These are phyloP conservation scores for Microchirus variegatus DNA, from an alignment of 2,797 vertebrate genomes.

Conservation along the genomic window DNA sequence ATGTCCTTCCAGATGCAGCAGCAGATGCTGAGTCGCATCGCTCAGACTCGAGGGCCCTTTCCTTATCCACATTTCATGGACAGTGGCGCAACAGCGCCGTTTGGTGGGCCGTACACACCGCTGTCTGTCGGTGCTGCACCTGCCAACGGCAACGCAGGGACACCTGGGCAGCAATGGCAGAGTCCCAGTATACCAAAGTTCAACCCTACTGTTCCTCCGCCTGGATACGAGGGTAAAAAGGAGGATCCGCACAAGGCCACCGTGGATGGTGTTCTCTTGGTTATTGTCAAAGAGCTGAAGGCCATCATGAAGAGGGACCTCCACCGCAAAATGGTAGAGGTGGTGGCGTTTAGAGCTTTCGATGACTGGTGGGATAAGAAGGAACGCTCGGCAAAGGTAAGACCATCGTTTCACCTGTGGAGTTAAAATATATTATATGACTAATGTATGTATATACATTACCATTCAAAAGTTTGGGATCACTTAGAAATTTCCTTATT, in stretches of 20 bases:
- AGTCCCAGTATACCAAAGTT: constrained; percentile 89
- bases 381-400: constrained; percentile 94
- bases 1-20: constrained; percentile 99
- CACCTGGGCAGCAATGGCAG: constrained; percentile 89
- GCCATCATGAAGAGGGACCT: constrained; percentile 99
- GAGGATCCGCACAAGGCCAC: constrained; percentile 98
- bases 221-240: constrained; percentile 92
- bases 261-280: constrained; percentile 92
- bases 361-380: constrained; percentile 99
- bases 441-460: too few relatives aligned
- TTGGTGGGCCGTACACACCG: constrained; percentile 87
- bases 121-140: constrained; percentile 81
- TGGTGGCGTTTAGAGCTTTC: constrained; percentile 96
- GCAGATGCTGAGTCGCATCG: constrained; percentile 96
- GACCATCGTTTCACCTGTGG: constrained; percentile 6
- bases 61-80: constrained; percentile 89
- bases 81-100: constrained; percentile 78
- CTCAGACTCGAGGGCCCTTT: constrained; percentile 90
- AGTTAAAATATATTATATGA: too few relatives aligned
- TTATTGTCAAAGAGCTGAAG: constrained; percentile 97
- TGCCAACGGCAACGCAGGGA: constrained; percentile 46
- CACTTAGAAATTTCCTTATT: too few relatives aligned
- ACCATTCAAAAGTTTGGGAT: too few relatives aligned
- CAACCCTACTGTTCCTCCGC: constrained; percentile 94
- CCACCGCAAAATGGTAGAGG: constrained; percentile 98